Evolutionary conservation across 2,113 vertebrate species (phyloP), one percentile per base, ranked within the genome.

Genomic region (Alexandromys fortis): DNA sequence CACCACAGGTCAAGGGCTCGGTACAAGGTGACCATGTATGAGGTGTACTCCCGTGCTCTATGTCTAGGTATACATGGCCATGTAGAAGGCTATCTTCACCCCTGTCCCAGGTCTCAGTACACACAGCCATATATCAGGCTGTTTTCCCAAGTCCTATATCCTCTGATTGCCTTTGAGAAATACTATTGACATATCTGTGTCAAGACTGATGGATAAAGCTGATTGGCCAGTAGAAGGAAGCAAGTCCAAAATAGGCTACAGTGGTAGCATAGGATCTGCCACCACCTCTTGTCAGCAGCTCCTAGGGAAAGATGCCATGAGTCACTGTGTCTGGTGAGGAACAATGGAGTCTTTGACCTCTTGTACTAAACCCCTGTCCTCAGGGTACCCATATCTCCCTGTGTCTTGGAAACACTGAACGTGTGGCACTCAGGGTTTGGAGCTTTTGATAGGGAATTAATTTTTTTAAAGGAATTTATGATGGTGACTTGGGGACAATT

Each of bases 1-100:
- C 28, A 22, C 22, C 47, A 19, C 14, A 24, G 1, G 4, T 26
- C 21, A 33, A 63, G n/a, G 19, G 35, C 16, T 22, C 21, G 77
- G 22, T 38, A n/a, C 11, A 30, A 49, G 4, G 16, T 47, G 83
- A 3, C 83, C 17, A 2, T 0, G 1, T 2, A 1, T 35, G 1
- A 86, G 45, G 45, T 22, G 28, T 14, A 38, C 72, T 73, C 5
- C 75, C 5, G 3, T 28, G 5, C 10, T 45, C 75, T 26, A 6
- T 12, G 7, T 77, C 77, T 79, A 79, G 30, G 30, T 2, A 5
- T 33, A 35, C 11, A 4, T 33, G 49, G 24, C 49, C 30, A 2
- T 35, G 16, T 21, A 79, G 28, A 28, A 77, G 47, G 47, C 30
- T 33, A 7, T 35, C 28, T 33, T 52, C 47, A 30, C 58, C 26